Evolutionary conservation across 2,888 invertebrate species (phyloP).

Genomic region (Hirtodrosophila confusa): DNA sequence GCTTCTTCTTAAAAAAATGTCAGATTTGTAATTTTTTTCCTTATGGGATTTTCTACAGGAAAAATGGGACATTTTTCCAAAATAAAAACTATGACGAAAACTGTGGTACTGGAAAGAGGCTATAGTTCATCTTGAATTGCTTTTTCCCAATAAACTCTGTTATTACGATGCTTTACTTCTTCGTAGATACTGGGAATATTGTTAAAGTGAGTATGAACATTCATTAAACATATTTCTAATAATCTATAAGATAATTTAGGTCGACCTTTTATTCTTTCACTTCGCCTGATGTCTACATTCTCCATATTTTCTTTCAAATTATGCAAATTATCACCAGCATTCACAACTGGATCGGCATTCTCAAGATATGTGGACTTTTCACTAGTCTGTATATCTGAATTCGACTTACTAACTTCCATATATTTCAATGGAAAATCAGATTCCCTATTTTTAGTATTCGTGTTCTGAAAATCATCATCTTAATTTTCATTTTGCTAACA

Average conservation of each 20-base stretch:
- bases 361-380: constrained; percentile 13
- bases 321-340: constrained; percentile 7
- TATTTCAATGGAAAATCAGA: constrained; percentile 8
- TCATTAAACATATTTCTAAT: constrained; percentile 30
- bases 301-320: constrained; percentile 15
- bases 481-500: constrained; percentile 2
- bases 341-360: constrained; percentile 20
- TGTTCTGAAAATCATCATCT: too few relatives aligned
- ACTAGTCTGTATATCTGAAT: too few relatives aligned
- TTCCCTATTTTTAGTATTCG: neutral
- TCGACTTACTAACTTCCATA: too few relatives aligned
- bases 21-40: too few relatives aligned
- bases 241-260: constrained; percentile 21
- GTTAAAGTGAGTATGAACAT: constrained; percentile 1
- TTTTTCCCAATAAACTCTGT: constrained; percentile 10
- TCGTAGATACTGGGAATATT: constrained; percentile 2
- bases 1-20: too few relatives aligned
- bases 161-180: constrained; percentile 5
- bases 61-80: too few relatives aligned
- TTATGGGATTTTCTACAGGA: too few relatives aligned
- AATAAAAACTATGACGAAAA: too few relatives aligned
- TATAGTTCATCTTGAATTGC: constrained; percentile 7
- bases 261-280: neutral
- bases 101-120: too few relatives aligned
- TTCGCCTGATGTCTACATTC: neutral